Percentiles rank a stretch among this genome's conserved stretches.
Conservation (phyloP, 2,113 vertebrate genomes). For the Actinemys pallida region DNA sequence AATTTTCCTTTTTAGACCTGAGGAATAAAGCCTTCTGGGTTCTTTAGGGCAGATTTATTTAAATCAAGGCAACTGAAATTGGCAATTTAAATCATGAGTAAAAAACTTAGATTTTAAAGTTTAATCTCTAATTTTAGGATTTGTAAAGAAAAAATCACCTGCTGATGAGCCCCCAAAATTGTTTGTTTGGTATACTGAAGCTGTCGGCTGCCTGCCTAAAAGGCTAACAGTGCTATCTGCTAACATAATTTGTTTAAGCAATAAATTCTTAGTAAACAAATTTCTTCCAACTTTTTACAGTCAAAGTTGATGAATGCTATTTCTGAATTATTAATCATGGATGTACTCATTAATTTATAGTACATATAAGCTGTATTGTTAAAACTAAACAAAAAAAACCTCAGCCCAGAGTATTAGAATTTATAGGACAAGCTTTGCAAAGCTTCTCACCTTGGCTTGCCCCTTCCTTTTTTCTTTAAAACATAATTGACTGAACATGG, state of each 20-base stretch:
- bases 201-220: background rate
- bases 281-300: background rate
- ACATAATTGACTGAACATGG: accelerated
- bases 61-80: background rate
- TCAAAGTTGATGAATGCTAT: background rate
- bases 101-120: background rate
- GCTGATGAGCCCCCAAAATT: background rate
- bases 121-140: background rate
- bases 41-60: background rate
- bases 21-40: background rate
- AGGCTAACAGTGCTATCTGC: background rate
- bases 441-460: background rate
- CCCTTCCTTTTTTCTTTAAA: background rate
- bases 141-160: background rate
- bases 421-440: background rate
- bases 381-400: background rate
- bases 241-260: background rate
- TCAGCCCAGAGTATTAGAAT: background rate
- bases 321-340: background rate
- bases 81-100: background rate
- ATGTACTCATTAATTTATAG: background rate
- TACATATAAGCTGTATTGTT: background rate
- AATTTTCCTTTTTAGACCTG: background rate
- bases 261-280: background rate
- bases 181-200: background rate